phyloP scores from a whole-genome alignment of 2,888 invertebrate species.

The Acrobasis repandana region DNA sequence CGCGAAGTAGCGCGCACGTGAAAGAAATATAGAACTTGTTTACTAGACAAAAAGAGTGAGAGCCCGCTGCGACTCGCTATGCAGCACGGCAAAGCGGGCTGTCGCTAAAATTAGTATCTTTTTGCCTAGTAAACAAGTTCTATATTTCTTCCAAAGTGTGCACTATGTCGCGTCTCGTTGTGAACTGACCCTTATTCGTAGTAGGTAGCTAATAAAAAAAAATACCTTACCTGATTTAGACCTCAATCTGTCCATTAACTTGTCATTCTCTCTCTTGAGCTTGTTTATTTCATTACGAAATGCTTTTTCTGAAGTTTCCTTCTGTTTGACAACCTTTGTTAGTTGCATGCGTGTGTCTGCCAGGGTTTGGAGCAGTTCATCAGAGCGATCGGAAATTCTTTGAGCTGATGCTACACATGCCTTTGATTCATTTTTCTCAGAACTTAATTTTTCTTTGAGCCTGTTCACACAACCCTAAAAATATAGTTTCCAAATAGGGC shows the following conservation, averaged over 20 bases:
- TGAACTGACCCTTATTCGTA: too few relatives aligned
- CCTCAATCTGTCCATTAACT: constrained; percentile 60
- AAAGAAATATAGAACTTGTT: too few relatives aligned
- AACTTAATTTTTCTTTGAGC: constrained; percentile 56
- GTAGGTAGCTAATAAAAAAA: too few relatives aligned
- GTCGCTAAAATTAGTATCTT: too few relatives aligned
- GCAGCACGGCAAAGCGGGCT: too few relatives aligned
- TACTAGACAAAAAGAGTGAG: too few relatives aligned
- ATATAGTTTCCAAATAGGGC: too few relatives aligned
- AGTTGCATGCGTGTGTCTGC: constrained; percentile 58
- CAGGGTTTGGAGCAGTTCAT: constrained; percentile 57
- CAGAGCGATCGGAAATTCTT: constrained; percentile 67
- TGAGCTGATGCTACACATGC: constrained; percentile 73
- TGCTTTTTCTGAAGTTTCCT: constrained; percentile 59
- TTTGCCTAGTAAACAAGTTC: too few relatives aligned
- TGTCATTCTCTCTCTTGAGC: constrained; percentile 67
- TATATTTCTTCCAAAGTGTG: too few relatives aligned
- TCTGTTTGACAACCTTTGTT: constrained; percentile 63
- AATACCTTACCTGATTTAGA: constrained; percentile 57
- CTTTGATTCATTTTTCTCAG: constrained; percentile 68
- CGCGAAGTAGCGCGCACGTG: too few relatives aligned
- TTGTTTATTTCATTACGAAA: constrained; percentile 64
- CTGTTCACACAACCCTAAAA: constrained; percentile 51
- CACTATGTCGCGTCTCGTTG: too few relatives aligned
- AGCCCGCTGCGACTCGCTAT: too few relatives aligned